Evolutionary conservation across 2,113 vertebrate species (phyloP).

Genomic region (Tichodroma muraria): DNA sequence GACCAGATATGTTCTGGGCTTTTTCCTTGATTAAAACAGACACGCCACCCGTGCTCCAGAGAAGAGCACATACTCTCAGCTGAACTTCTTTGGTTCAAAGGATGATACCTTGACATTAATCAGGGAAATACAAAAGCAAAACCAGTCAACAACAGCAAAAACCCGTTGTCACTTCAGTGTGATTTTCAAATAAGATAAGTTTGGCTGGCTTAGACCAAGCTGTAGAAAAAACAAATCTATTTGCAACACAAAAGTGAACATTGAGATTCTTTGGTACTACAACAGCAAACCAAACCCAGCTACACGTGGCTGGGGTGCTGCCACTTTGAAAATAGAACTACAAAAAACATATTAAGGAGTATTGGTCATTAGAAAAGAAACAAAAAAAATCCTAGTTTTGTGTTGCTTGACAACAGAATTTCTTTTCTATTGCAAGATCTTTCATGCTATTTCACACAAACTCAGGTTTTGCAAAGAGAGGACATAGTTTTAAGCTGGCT

Average conservation of each 20-base stretch:
- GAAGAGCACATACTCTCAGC: background rate
- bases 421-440: background rate
- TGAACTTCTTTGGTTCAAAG: background rate
- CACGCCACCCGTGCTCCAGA: background rate
- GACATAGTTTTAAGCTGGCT: background rate
- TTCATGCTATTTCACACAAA: background rate
- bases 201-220: background rate
- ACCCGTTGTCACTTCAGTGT: background rate
- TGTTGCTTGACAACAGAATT: background rate
- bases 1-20: background rate
- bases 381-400: background rate
- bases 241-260: background rate
- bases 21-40: background rate
- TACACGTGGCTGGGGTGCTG: rapidly evolving
- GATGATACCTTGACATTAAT: background rate
- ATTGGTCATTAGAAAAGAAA: background rate
- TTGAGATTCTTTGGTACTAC: background rate
- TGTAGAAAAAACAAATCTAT: background rate
- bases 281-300: background rate
- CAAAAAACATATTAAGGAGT: background rate
- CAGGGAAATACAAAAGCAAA: background rate
- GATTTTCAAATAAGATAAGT: background rate
- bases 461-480: background rate
- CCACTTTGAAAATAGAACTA: background rate
- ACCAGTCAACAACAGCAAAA: background rate